phyloP scores from a whole-genome alignment of 2,797 vertebrate species.

The Sorex maritimensis region DNA sequence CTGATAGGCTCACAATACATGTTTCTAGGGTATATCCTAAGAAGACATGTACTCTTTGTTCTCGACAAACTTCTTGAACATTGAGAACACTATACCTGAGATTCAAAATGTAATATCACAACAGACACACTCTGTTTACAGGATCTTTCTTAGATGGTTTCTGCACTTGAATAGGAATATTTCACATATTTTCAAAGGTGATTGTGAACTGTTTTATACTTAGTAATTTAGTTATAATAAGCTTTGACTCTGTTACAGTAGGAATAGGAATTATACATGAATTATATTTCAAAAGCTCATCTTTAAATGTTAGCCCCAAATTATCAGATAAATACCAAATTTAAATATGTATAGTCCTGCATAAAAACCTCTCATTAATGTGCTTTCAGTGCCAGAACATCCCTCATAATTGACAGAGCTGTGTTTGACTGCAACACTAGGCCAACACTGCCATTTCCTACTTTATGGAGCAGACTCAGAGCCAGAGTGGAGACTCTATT shows the following conservation, averaged over 20 bases:
- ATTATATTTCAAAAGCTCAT: constrained; percentile 65
- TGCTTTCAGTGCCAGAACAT: not conserved
- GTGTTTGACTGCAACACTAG: not conserved
- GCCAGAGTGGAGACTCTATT: constrained; percentile 8
- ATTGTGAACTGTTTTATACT: not conserved
- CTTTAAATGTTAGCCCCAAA: constrained; percentile 75
- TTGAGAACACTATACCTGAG: not conserved
- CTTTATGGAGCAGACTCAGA: constrained; percentile 49
- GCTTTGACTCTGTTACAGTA: constrained; percentile 6
- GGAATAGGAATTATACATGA: constrained; percentile 70
- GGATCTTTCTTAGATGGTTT: constrained; percentile 19
- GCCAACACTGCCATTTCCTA: constrained; percentile 60
- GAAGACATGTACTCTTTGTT: not conserved
- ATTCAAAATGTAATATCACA: not conserved
- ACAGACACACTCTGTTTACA: not conserved
- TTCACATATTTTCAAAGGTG: constrained; percentile 21
- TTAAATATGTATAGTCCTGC: constrained; percentile 37
- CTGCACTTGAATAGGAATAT: not conserved
- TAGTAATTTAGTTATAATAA: constrained; percentile 1
- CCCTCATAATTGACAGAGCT: constrained; percentile 68
- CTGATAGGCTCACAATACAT: not conserved
- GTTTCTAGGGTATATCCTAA: not conserved
- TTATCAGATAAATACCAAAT: constrained; percentile 62
- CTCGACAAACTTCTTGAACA: not conserved
- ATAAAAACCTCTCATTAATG: constrained; percentile 24